phyloP scores from a whole-genome alignment of 2,797 vertebrate species.

The Peromyscus attwateri region DNA sequence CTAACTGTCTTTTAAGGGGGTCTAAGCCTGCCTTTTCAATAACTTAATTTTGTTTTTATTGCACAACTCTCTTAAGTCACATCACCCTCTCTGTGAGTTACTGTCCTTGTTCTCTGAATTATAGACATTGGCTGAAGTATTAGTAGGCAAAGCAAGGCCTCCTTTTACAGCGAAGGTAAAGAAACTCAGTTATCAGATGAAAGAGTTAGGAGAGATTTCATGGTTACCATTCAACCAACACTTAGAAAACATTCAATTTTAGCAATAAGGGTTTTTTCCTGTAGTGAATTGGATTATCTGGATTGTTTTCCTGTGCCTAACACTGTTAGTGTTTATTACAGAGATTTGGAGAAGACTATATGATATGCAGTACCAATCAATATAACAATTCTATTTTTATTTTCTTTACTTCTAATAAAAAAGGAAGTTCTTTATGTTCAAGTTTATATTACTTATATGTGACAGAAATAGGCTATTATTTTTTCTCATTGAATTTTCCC shows the following conservation, averaged over 20 bases:
- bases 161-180: conserved; percentile 85
- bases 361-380: conserved; percentile 81
- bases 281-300: conserved; percentile 87
- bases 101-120: conserved; percentile 84
- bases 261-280: conserved; percentile 90
- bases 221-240: conserved; percentile 80
- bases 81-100: conserved; percentile 85
- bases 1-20: conserved; percentile 88
- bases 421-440: conserved; percentile 60
- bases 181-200: conserved; percentile 73
- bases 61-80: conserved; percentile 84
- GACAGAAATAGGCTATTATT: conserved; percentile 67
- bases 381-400: conserved; percentile 80
- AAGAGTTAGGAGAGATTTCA: conserved; percentile 76
- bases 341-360: conserved; percentile 81
- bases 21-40: conserved; percentile 90
- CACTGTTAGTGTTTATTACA: conserved; percentile 85
- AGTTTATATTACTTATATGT: conserved; percentile 78
- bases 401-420: conserved; percentile 72
- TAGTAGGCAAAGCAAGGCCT: conserved; percentile 83
- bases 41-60: conserved; percentile 85
- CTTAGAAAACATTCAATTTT: conserved; percentile 89
- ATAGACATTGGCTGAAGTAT: conserved; percentile 82
- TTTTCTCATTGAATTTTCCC: conserved; percentile 78
- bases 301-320: conserved; percentile 87